phyloP scores from a whole-genome alignment of 53 echinoderm and acorn worm genomes.

The Patiria pectinifera region DNA sequence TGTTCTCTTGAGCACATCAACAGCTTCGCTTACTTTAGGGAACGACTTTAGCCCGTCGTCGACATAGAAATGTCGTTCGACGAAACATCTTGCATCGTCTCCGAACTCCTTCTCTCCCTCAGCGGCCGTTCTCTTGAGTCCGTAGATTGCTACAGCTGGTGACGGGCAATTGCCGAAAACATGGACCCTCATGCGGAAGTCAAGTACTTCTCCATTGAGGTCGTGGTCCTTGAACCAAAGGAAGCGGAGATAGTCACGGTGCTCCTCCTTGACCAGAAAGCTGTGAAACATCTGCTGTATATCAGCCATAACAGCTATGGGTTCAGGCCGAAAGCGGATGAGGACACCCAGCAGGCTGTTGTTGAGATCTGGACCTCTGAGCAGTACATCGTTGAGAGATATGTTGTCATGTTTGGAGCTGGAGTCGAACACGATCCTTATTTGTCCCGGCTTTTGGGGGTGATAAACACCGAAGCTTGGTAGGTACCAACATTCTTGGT shows the following conservation, averaged over 20 bases:
- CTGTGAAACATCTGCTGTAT: constrained; percentile 54
- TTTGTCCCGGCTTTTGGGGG: constrained; percentile 36
- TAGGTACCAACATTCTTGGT: constrained; percentile 58
- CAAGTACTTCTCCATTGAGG: constrained; percentile 36
- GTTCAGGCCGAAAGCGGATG: constrained; percentile 28
- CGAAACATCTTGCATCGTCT: constrained; percentile 25
- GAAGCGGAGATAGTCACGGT: constrained; percentile 61
- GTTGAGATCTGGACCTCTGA: constrained; percentile 61
- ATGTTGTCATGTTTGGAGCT: constrained; percentile 6
- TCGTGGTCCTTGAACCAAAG: constrained; percentile 51
- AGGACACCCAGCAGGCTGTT: constrained; percentile 58
- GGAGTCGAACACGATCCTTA: constrained; percentile 58
- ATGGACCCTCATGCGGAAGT: constrained; percentile 57
- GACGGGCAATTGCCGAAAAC: constrained; percentile 64
- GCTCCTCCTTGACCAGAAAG: constrained; percentile 12
- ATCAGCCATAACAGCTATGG: constrained; percentile 45
- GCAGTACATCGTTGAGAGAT: constrained; percentile 37
- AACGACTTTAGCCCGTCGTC: constrained; percentile 67
- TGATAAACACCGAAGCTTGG: constrained; percentile 57
- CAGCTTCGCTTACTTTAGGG: constrained; percentile 11
- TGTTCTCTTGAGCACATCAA: constrained; percentile 33
- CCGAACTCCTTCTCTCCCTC: constrained; percentile 37
- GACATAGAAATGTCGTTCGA: constrained; percentile 77
- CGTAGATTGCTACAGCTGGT: constrained; percentile 63
- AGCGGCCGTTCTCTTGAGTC: constrained; percentile 55